Evolutionary conservation across 1,140 invertebrate genomes (phyloP).

Genomic region (Leguminivora glycinivorella): DNA sequence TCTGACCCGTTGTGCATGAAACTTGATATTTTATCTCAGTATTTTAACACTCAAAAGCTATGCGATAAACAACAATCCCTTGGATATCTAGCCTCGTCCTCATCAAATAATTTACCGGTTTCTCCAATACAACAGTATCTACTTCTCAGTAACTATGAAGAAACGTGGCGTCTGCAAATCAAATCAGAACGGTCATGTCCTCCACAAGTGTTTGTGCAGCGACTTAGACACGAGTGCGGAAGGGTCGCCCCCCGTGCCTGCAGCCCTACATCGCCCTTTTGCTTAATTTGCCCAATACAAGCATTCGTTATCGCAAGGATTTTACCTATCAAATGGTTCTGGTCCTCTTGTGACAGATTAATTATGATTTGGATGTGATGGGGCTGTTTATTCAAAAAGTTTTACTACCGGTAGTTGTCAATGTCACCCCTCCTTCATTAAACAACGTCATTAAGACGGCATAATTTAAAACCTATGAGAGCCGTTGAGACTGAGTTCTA

Average conservation of each 20-base stretch:
- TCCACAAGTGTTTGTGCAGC: conserved; percentile 48
- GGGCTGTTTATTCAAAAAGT: background rate
- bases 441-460: background rate
- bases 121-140: conserved; percentile 29
- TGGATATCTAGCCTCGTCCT: background rate
- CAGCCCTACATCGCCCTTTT: conserved; percentile 26
- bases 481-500: too few relatives aligned
- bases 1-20: background rate
- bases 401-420: background rate
- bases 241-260: conserved; percentile 42
- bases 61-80: background rate
- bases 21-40: too few relatives aligned
- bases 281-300: conserved; percentile 41
- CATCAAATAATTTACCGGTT: background rate
- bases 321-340: conserved; percentile 8
- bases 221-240: conserved; percentile 46
- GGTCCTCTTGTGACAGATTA: background rate
- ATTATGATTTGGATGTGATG: background rate
- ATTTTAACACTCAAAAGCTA: background rate
- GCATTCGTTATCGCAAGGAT: conserved; percentile 13
- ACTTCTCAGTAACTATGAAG: conserved; percentile 2
- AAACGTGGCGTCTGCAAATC: conserved; percentile 38
- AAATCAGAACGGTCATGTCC: conserved; percentile 30
- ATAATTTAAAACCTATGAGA: background rate
- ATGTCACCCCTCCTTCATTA: background rate